Percentiles rank a stretch among this genome's conserved stretches.
Conservation (phyloP, 1,140 invertebrate genomes). For the Parapsyche elsis region DNA sequence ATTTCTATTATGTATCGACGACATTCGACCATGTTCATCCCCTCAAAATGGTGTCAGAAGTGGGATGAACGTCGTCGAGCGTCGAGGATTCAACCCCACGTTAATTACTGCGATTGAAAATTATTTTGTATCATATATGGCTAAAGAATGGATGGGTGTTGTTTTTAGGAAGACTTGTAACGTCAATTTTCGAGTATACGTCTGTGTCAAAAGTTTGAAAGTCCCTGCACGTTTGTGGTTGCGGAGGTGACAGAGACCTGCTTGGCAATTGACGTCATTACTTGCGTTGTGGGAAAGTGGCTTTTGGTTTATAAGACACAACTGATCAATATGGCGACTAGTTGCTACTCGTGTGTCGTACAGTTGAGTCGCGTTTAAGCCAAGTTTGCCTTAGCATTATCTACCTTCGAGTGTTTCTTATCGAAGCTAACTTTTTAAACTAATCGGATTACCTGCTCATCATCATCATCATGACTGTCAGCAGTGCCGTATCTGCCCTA, state of each 20-base stretch:
- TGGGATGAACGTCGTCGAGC: no score
- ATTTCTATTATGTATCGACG: no score
- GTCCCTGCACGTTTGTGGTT: slow-evolving; percentile 16
- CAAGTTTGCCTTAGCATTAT: not conserved
- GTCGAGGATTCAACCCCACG: no score
- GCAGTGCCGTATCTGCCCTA: slow-evolving; percentile 67
- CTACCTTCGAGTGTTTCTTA: not conserved
- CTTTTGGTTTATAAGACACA: slow-evolving; percentile 52
- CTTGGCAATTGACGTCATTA: slow-evolving; percentile 57
- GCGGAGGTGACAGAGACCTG: not conserved
- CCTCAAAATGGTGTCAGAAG: no score
- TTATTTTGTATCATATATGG: no score
- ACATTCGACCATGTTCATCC: no score
- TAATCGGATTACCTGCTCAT: not conserved
- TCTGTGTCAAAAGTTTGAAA: not conserved
- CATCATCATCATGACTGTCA: slow-evolving; percentile 62
- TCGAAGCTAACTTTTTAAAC: no score
- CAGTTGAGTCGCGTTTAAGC: slow-evolving; percentile 6
- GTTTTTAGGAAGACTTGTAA: no score
- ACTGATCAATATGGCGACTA: slow-evolving; percentile 24
- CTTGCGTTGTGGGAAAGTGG: slow-evolving; percentile 58
- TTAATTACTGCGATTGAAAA: no score
- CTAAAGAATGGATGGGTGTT: no score
- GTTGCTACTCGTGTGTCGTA: slow-evolving; percentile 27
- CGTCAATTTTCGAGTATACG: no score